Percentiles rank a stretch among this genome's conserved stretches.
phyloP scores from a whole-genome alignment of 2,113 vertebrate genomes.

The Sorex araneus region DNA sequence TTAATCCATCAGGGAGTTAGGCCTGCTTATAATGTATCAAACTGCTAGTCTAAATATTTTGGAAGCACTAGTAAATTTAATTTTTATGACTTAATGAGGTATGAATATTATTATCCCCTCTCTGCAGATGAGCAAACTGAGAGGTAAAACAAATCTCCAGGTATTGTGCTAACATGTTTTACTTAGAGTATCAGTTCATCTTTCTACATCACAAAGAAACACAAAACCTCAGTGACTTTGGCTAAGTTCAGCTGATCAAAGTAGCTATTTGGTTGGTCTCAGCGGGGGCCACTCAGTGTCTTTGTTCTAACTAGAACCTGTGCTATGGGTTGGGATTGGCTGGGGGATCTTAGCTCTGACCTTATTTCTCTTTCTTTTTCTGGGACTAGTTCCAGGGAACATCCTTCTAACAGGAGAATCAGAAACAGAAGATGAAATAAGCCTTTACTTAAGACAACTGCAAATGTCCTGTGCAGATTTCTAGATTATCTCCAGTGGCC shows the following conservation, averaged over 20 bases:
- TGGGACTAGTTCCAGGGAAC: background rate
- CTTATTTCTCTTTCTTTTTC: background rate
- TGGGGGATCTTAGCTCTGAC: background rate
- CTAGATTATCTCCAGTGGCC: background rate
- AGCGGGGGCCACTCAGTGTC: background rate
- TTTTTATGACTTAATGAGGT: background rate
- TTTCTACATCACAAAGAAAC: background rate
- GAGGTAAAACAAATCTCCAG: background rate
- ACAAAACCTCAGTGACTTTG: background rate
- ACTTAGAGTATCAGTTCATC: background rate
- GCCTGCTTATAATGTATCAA: background rate
- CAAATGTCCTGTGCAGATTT: background rate
- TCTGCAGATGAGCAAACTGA: background rate
- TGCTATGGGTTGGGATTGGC: background rate
- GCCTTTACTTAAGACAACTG: background rate
- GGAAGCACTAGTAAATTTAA: constrained; percentile 20
- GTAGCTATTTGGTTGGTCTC: background rate
- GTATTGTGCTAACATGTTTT: background rate
- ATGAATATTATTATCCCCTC: background rate
- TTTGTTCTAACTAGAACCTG: background rate
- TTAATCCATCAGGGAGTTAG: background rate
- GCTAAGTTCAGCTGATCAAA: background rate
- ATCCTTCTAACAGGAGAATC: background rate
- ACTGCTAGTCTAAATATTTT: background rate
- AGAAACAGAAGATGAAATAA: background rate